phyloP scores from a whole-genome alignment of 2,113 vertebrate species.

The Cochlearius cochlearius region DNA sequence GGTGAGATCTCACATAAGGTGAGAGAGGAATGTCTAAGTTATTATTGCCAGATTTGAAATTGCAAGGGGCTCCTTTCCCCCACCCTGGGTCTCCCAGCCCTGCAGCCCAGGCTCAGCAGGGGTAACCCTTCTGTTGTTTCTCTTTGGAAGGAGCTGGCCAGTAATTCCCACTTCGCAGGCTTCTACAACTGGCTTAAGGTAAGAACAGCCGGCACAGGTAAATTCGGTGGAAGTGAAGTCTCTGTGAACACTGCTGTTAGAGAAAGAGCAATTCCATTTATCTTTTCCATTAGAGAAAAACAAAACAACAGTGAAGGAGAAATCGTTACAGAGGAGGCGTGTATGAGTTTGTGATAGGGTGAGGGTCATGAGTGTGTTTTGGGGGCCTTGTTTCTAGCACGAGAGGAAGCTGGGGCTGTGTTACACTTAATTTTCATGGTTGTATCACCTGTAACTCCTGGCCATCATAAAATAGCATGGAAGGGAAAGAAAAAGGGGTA shows the following conservation, averaged over 20 bases:
- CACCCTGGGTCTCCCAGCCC: neutral
- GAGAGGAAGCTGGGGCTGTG: neutral
- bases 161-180: slow-evolving; percentile 65
- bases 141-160: slow-evolving; percentile 82
- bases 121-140: slow-evolving; percentile 10
- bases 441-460: neutral
- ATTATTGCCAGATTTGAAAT: neutral
- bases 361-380: neutral
- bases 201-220: neutral
- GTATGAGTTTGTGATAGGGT: neutral
- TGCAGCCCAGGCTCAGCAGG: neutral
- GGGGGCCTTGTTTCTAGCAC: neutral
- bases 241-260: neutral
- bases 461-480: neutral
- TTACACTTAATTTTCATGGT: neutral
- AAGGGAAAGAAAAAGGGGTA: neutral
- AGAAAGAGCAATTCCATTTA: neutral
- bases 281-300: neutral
- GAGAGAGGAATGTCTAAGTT: neutral
- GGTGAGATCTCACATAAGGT: neutral
- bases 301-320: neutral
- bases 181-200: slow-evolving; percentile 82
- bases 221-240: neutral
- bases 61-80: neutral
- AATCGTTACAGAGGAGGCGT: neutral